Evolutionary conservation across 2,888 invertebrate genomes (phyloP).

Genomic region (Xestia c-nigrum): DNA sequence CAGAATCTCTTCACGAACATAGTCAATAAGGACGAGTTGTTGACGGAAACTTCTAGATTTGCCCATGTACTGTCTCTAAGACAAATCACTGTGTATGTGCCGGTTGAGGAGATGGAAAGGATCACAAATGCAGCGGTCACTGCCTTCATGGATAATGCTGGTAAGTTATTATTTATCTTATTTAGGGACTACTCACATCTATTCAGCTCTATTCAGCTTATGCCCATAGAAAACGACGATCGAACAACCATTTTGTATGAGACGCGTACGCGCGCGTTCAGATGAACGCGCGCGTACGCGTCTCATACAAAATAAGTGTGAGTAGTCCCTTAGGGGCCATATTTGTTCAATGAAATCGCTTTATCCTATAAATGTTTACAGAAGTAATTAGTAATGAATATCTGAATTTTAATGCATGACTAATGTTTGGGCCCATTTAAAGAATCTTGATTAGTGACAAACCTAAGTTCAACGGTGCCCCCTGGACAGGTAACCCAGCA

Average conservation of each 20-base stretch:
- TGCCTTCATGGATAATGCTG: slow-evolving; percentile 87
- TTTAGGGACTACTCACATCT: no score
- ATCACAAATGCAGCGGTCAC: slow-evolving; percentile 86
- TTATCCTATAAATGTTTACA: background rate
- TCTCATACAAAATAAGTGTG: no score
- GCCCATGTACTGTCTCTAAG: slow-evolving; percentile 84
- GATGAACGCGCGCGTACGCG: no score
- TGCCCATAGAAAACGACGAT: no score
- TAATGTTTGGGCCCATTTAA: background rate
- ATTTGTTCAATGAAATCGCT: background rate
- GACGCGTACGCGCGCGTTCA: no score
- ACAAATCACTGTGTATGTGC: slow-evolving; percentile 85
- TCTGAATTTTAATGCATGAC: background rate
- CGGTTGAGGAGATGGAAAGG: slow-evolving; percentile 84
- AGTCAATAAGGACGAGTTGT: slow-evolving; percentile 80
- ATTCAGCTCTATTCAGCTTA: no score
- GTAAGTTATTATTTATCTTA: slow-evolving; percentile 78
- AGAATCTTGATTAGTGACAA: background rate
- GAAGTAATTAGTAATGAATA: background rate
- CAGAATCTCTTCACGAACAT: slow-evolving; percentile 84
- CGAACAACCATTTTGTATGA: no score
- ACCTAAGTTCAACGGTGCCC: background rate
- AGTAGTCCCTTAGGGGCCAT: no score
- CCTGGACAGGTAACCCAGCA: background rate
- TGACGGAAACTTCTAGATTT: slow-evolving; percentile 83